Conservation (phyloP, 1,140 invertebrate species). For the Lerema accius region DNA sequence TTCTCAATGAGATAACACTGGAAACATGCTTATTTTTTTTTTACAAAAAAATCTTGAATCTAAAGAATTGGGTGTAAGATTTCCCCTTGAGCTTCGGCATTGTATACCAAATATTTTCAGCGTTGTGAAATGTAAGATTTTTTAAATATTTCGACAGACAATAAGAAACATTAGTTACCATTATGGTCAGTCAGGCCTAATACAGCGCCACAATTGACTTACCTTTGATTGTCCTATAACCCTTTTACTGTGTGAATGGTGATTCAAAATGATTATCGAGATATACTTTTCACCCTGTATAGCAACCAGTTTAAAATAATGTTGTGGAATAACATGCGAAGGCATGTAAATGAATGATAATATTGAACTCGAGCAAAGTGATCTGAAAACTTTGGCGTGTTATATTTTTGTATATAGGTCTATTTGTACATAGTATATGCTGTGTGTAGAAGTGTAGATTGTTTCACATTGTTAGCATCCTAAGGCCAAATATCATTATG, state of each 20-base stretch:
- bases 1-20: too few species aligned
- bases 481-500: constrained; percentile 43
- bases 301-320: too few species aligned
- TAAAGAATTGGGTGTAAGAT: too few species aligned
- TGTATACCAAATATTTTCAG: too few species aligned
- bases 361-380: constrained; percentile 39
- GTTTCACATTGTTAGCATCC: constrained; percentile 65
- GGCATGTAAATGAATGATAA: neutral
- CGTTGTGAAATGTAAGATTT: neutral
- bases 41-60: too few species aligned
- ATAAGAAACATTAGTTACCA: neutral
- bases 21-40: too few species aligned
- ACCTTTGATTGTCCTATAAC: too few species aligned
- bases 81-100: too few species aligned
- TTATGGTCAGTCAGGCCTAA: neutral
- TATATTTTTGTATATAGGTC: constrained; percentile 76
- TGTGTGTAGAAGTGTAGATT: constrained; percentile 75
- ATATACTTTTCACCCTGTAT: neutral
- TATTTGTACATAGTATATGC: constrained; percentile 79
- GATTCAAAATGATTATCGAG: neutral
- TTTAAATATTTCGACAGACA: neutral
- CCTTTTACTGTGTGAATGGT: too few species aligned
- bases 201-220: too few species aligned
- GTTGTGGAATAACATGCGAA: neutral
- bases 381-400: constrained; percentile 55